A percentile compares a stretch with the other conserved stretches of the same genome.
Evolutionary conservation across 2,113 vertebrate species (phyloP).

Genomic region (Phoxinus phoxinus): DNA sequence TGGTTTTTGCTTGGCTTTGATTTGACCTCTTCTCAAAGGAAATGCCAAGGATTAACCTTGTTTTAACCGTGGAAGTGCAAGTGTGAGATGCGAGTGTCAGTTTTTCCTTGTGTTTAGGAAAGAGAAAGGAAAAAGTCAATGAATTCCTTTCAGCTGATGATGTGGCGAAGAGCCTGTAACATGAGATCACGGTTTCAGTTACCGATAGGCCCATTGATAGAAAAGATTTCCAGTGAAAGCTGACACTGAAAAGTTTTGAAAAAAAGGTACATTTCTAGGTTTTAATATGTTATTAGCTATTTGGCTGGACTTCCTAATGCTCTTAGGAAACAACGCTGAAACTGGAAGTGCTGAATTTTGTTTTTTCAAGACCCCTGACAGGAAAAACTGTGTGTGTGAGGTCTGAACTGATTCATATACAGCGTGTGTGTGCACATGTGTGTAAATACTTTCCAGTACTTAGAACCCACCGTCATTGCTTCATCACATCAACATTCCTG

Average conservation of each 20-base stretch:
- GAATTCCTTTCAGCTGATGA: conserved; percentile 22
- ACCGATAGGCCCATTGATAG: conserved; percentile 16
- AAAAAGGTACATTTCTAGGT: not conserved
- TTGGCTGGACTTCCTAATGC: not conserved
- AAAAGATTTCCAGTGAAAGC: conserved; percentile 13
- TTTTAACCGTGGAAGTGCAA: not conserved
- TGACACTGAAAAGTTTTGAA: not conserved
- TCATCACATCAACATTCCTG: conserved; percentile 21
- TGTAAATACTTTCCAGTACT: conserved; percentile 30
- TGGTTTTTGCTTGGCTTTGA: not conserved
- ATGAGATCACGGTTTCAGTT: conserved; percentile 43
- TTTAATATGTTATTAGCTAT: not conserved
- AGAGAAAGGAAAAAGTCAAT: conserved; percentile 14
- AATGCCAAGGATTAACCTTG: not conserved
- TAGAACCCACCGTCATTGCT: not conserved
- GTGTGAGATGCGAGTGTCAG: not conserved
- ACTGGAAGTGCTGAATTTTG: not conserved
- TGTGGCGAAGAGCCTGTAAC: conserved; percentile 26
- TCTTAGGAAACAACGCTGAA: conserved; percentile 1
- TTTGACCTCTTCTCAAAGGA: not conserved
- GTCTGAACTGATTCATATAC: conserved; percentile 29
- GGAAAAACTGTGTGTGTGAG: conserved; percentile 36
- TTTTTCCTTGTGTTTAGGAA: conserved; percentile 24
- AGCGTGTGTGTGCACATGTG: not conserved
- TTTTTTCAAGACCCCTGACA: conserved; percentile 35